A percentile compares a stretch with the other conserved stretches of the same genome.
These are phyloP conservation scores for Popillia japonica DNA, from an alignment of 1,140 invertebrate genomes.

Conservation along the genomic window DNA sequence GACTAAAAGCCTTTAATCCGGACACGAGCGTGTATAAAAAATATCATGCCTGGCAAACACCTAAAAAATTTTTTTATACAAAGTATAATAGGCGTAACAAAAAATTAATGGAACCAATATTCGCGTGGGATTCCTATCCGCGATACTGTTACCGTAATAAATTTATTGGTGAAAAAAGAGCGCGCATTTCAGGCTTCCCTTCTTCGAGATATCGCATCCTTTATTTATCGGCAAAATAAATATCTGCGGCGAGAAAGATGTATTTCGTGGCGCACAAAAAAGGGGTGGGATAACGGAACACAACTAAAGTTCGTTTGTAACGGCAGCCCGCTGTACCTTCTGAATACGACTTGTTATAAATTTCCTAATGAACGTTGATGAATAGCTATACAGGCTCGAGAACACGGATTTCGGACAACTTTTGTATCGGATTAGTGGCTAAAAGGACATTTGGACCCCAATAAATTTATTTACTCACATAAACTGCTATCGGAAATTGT, in stretches of 20 bases:
- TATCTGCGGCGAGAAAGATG: not conserved
- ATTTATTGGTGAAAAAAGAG: not conserved
- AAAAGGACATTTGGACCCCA: not conserved
- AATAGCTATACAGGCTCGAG: not conserved
- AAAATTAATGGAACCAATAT: conserved; percentile 6
- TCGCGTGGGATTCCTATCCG: not conserved
- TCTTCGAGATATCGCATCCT: conserved; percentile 3
- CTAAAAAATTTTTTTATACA: not conserved
- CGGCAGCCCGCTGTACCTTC: not conserved
- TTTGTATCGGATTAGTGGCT: conserved; percentile 3
- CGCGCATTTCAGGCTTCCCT: not conserved
- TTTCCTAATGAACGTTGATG: conserved; percentile 11
- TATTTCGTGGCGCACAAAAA: not conserved
- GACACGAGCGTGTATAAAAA: not conserved
- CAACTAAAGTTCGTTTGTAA: not conserved
- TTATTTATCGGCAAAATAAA: conserved; percentile 16
- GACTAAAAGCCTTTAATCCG: not conserved
- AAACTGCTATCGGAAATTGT: not conserved
- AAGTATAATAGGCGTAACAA: not conserved
- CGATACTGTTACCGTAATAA: not conserved
- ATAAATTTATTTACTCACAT: not conserved
- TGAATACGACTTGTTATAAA: not conserved
- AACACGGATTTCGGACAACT: not conserved
- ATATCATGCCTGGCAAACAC: not conserved
- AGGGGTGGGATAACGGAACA: not conserved